Evolutionary conservation across 2,888 invertebrate genomes (phyloP).

Genomic region (Hoplodrina ambigua): DNA sequence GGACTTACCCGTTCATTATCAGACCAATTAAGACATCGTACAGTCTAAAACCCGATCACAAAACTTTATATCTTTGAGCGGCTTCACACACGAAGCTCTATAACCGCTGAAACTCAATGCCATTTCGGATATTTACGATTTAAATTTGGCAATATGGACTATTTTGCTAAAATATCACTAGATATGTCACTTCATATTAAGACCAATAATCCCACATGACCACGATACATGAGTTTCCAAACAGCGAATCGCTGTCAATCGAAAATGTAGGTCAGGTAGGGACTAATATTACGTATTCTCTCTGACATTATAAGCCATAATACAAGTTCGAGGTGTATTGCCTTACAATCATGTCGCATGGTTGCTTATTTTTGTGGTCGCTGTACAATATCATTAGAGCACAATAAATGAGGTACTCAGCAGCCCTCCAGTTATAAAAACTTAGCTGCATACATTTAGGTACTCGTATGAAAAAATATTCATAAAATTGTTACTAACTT

Average conservation of each 20-base stretch:
- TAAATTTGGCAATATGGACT: no score
- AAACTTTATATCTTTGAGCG: constrained; percentile 16
- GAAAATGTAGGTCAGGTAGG: neutral
- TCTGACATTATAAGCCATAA: neutral
- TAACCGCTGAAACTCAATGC: neutral
- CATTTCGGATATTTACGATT: neutral
- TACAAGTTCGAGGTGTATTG: constrained; percentile 1
- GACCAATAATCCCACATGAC: neutral
- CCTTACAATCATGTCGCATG: neutral
- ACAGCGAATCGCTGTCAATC: no score
- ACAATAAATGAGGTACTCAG: neutral
- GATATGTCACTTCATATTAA: neutral
- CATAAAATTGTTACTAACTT: neutral
- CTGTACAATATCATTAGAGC: neutral
- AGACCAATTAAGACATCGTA: constrained; percentile 39
- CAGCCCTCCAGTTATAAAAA: neutral
- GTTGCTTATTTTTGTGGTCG: neutral
- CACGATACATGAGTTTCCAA: neutral
- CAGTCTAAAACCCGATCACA: constrained; percentile 23
- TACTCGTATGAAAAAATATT: no score
- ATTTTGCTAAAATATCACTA: neutral
- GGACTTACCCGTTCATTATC: constrained; percentile 28
- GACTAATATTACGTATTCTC: neutral
- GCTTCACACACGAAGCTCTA: neutral
- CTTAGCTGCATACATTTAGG: neutral